Base-by-base conservation (phyloP, 2,113 vertebrate species). In the Rhinoderma darwinii region DNA sequence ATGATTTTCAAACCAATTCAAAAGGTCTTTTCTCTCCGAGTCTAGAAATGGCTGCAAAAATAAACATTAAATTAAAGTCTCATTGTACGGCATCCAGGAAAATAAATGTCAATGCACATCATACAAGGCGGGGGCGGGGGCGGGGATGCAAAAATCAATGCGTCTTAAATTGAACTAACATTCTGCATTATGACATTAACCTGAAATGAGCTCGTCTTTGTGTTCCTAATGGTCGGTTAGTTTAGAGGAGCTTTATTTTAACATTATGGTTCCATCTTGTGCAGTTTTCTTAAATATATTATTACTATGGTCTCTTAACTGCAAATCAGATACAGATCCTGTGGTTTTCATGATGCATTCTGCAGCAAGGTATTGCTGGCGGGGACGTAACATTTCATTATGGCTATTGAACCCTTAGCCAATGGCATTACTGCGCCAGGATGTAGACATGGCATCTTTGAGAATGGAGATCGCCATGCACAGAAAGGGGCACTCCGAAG, bases 101-200 rank as follows among this genome's bases (percentile, higher is more conserved):
- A 56, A 87, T 87, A 87, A 87, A 87, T 87, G 86, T 87, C 86
- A 87, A 47, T 27, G 37, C 51, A 66, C 41, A 87, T 87, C 79
- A 82, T 47, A 51, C 30, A 41, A 61, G 25, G 70, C 5, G 25
- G 61, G 74, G 17, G 25, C 8, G 8, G 61, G 74, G n/a, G n/a
- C n/a, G n/a, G n/a, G 72, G 59, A 82, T 87, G 70, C 86, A 87
- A 87, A 86, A 87, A 87, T 82, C 86, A 82, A 87, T 87, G 86
- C 54, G 61, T 59, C 74, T 75, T 82, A 82, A 75, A 87, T 87
- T 87, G 74, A 74, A 54, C 78, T 80, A 75, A 61, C 68, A 81
- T 87, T 75, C 78, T 59, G 47, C 73, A 80, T 80, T 81, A 86
- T 86, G 85, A 86, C 77, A 81, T 87, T 82, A 87, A 32, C 51